Base-by-base conservation (phyloP, 2,797 vertebrate species). In the Danio tinwini region DNA sequence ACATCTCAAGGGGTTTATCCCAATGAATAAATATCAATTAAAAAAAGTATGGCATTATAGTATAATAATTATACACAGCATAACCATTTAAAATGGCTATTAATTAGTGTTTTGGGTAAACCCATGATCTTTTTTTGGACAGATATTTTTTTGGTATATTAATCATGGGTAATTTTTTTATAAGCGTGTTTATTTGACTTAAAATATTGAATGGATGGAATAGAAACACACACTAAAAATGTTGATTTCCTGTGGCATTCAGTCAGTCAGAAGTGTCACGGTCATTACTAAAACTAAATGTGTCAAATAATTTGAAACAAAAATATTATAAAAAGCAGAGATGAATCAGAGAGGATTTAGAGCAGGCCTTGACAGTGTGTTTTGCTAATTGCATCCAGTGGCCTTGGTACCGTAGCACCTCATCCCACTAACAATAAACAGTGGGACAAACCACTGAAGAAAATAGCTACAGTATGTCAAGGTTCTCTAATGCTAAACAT, bases 391-490 rank as follows among this genome's bases (percentile, higher is more conserved):
- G 56, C 42, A 50, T 75, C 2, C 59, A 53, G 8, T 11, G 47
- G 59, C 73, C 72, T 75, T 64, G 16, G 63, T 52, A 63, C 59
- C 13, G 7, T 6, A 17, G 1, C 16, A 59, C 72, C 44, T 63
- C 29, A 44, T 50, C 44, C 29, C 13, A 16, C 58, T 39, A 17
- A 19, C 19, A 59, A 63, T n/a, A 40, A 62, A 37, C 14, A 44
- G 52, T 44, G 53, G 52, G 29, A 40, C 16, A 71, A 71, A 63
- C 16, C n/a, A 63, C 7, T 40, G 39, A 8, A 39, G n/a, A 37
- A 73, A 73, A 73, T 17, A 29, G 40, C 14, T 17, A n/a, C n/a
- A n/a, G n/a, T n/a, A 47, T 62, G 7, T 29, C 72, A 74, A 74
- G 58, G 58, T 63, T 29, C 29, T 62, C 16, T 6, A 8, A n/a